These are phyloP conservation scores for Melanotus villosus DNA, from an alignment of 2,888 invertebrate genomes.

Conservation along the genomic window DNA sequence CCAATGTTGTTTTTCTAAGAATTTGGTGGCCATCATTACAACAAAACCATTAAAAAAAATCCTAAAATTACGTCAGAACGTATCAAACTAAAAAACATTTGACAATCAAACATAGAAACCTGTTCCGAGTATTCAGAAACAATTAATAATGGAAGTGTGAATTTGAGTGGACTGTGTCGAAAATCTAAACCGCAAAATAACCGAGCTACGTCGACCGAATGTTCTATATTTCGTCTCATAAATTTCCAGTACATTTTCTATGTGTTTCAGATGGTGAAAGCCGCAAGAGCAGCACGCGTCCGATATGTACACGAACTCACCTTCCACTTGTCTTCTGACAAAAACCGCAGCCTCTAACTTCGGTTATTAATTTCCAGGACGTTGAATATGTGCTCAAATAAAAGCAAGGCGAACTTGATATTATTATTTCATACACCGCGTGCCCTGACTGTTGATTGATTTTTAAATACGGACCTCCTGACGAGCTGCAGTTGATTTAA, in stretches of 20 bases:
- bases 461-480: conserved; percentile 35
- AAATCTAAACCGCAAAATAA: conserved; percentile 15
- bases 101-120: conserved; percentile 22
- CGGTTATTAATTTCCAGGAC: conserved; percentile 39
- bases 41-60: conserved; percentile 22
- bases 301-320: conserved; percentile 8
- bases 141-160: conserved; percentile 28
- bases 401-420: conserved; percentile 28
- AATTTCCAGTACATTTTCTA: conserved; percentile 27
- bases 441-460: conserved; percentile 32
- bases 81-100: conserved; percentile 12
- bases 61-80: conserved; percentile 22
- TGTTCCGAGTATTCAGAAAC: conserved; percentile 12
- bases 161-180: conserved; percentile 27
- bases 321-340: conserved; percentile 25
- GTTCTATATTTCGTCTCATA: conserved; percentile 19
- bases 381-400: conserved; percentile 30
- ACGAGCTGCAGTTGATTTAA: conserved; percentile 29
- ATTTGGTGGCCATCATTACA: conserved; percentile 17
- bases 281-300: conserved; percentile 18
- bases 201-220: no score
- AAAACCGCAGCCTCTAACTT: conserved; percentile 27
- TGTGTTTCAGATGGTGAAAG: conserved; percentile 10
- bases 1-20: conserved; percentile 10
- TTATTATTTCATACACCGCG: conserved; percentile 25